Evolutionary conservation across 2,797 vertebrate genomes (phyloP).

Genomic region (Notoglanidium macrostoma): DNA sequence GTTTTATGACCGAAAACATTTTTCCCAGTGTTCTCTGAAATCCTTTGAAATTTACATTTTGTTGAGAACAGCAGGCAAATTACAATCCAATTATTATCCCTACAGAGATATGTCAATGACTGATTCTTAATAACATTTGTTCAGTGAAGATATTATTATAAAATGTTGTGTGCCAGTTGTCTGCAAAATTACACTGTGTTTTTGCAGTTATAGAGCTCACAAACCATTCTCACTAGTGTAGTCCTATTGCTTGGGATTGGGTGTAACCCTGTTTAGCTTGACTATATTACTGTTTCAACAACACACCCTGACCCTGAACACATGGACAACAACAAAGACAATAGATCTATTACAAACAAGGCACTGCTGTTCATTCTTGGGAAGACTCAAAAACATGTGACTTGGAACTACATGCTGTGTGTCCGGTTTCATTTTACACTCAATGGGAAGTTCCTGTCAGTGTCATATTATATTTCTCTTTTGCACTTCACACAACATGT

Average conservation of each 20-base stretch:
- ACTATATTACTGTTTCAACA: slow-evolving; percentile 39
- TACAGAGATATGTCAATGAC: background rate
- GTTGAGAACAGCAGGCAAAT: background rate
- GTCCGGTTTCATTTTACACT: slow-evolving; percentile 64
- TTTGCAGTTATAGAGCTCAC: background rate
- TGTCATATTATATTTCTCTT: slow-evolving; percentile 44
- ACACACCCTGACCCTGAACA: slow-evolving; percentile 37
- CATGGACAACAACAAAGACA: slow-evolving; percentile 40
- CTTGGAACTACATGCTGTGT: slow-evolving; percentile 55
- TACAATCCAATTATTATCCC: background rate
- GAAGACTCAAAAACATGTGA: slow-evolving; percentile 59
- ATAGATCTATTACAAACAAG: slow-evolving; percentile 49
- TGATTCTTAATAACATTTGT: background rate
- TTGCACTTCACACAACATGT: slow-evolving; percentile 14
- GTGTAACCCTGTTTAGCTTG: slow-evolving; percentile 25
- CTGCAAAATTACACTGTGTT: background rate
- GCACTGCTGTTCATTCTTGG: slow-evolving; percentile 59
- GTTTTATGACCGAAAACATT: slow-evolving; percentile 13
- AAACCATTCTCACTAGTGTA: background rate
- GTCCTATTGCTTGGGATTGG: slow-evolving; percentile 20
- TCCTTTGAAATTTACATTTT: background rate
- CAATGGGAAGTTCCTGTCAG: slow-evolving; percentile 49
- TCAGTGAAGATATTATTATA: background rate
- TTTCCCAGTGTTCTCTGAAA: background rate
- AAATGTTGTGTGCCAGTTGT: background rate